Conservation (phyloP, 2,797 vertebrate genomes). For the Acomys russatus region DNA sequence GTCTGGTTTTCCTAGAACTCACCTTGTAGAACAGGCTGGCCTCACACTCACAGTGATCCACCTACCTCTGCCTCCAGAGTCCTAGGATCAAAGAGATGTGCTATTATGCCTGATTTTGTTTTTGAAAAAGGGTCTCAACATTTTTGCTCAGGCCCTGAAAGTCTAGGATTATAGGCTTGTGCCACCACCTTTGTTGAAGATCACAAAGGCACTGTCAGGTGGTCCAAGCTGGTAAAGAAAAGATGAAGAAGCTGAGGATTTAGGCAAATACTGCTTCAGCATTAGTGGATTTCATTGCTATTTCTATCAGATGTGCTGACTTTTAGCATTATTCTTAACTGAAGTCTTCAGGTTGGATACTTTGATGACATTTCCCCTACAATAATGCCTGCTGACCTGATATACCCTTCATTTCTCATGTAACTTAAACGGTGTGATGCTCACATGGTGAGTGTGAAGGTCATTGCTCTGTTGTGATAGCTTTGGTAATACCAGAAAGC, state of each 20-base stretch:
- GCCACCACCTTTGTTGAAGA: not conserved
- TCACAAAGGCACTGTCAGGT: not conserved
- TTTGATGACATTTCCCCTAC: slow-evolving; percentile 32
- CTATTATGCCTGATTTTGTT: not conserved
- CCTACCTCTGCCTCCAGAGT: not conserved
- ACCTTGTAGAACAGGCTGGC: not conserved
- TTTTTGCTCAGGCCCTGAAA: not conserved
- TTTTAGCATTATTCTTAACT: not conserved
- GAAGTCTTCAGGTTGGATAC: not conserved
- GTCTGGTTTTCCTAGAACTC: not conserved
- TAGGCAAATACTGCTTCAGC: not conserved
- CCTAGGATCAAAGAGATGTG: not conserved
- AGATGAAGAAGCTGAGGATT: not conserved
- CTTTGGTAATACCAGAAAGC: not conserved
- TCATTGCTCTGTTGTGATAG: not conserved
- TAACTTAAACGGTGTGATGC: slow-evolving; percentile 9
- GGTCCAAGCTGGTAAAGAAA: not conserved
- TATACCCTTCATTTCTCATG: slow-evolving; percentile 56
- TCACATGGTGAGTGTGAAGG: not conserved
- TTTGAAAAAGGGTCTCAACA: not conserved
- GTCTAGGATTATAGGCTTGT: not conserved
- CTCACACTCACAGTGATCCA: not conserved
- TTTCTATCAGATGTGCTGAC: not conserved
- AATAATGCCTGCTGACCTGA: slow-evolving; percentile 34
- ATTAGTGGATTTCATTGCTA: not conserved